A percentile compares a stretch with the other conserved stretches of the same genome.
phyloP scores from a whole-genome alignment of 1,140 invertebrate species.

The Caenorhabditis brenneri region DNA sequence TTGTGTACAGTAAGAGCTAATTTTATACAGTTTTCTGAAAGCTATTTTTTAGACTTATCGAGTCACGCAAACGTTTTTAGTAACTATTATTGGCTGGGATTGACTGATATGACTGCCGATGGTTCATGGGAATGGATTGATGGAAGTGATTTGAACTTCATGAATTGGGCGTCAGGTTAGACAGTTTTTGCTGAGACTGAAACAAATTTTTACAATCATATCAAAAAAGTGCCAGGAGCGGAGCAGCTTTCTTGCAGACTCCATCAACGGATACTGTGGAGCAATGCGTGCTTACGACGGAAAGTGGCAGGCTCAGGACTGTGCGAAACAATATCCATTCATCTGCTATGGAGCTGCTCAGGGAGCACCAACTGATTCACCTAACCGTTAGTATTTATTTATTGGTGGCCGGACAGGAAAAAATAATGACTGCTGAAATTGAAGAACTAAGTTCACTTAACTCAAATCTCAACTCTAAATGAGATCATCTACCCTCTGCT shows the following conservation, averaged over 20 bases:
- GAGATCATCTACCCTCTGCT: too few species aligned
- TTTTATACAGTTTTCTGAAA: not conserved
- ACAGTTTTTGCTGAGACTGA: too few species aligned
- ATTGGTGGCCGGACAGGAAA: too few species aligned
- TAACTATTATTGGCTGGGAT: not conserved
- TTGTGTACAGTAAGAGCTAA: not conserved
- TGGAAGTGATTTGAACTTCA: not conserved
- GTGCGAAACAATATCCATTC: not conserved
- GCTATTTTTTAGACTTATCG: not conserved
- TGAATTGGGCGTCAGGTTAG: constrained; percentile 1
- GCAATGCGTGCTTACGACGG: not conserved
- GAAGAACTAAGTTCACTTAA: too few species aligned
- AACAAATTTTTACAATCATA: too few species aligned
- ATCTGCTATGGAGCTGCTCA: not conserved
- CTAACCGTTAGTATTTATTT: not conserved
- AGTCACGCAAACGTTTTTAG: not conserved
- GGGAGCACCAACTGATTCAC: not conserved
- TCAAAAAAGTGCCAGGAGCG: too few species aligned
- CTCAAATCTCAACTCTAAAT: too few species aligned
- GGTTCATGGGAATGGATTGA: constrained; percentile 20
- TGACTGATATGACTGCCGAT: not conserved
- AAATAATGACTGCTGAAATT: not conserved
- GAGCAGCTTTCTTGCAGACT: too few species aligned
- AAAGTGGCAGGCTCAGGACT: not conserved
- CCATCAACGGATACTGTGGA: not conserved